phyloP scores from a whole-genome alignment of 2,113 vertebrate genomes.

The Brachyhypopomus gauderio region DNA sequence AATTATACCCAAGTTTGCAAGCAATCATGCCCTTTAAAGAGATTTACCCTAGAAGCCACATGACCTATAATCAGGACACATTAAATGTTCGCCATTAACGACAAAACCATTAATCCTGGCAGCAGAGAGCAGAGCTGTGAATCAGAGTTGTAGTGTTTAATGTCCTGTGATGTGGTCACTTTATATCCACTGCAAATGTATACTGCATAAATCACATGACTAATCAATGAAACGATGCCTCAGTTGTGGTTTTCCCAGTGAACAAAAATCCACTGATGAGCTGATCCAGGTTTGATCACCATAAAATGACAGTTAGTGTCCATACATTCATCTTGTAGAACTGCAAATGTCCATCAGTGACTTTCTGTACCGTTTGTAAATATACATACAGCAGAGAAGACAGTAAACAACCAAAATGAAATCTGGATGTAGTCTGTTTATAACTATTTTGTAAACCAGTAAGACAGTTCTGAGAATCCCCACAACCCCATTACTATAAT shows the following conservation, averaged over 20 bases:
- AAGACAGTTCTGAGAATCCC: not conserved
- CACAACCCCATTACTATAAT: not conserved
- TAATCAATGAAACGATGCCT: slow-evolving; percentile 23
- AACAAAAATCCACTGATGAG: too few species aligned
- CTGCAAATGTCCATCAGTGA: too few species aligned
- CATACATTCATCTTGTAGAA: too few species aligned
- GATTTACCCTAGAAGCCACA: not conserved
- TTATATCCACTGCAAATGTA: not conserved
- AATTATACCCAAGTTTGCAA: slow-evolving; percentile 7
- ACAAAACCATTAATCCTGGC: not conserved
- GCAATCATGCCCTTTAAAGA: slow-evolving; percentile 1
- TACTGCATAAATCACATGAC: slow-evolving; percentile 18
- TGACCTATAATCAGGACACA: not conserved
- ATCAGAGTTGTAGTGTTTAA: slow-evolving; percentile 1
- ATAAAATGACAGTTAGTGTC: too few species aligned
- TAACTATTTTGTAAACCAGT: not conserved
- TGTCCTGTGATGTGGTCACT: not conserved
- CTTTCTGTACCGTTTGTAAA: not conserved
- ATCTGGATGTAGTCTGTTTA: not conserved
- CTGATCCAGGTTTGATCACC: too few species aligned
- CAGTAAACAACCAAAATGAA: too few species aligned
- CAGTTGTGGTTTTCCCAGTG: slow-evolving; percentile 15
- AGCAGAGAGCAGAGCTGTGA: not conserved
- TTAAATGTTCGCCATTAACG: slow-evolving; percentile 21
- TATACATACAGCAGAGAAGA: not conserved